Conservation (phyloP, 2,888 invertebrate species). For the Omphaloscelis lunosa region DNA sequence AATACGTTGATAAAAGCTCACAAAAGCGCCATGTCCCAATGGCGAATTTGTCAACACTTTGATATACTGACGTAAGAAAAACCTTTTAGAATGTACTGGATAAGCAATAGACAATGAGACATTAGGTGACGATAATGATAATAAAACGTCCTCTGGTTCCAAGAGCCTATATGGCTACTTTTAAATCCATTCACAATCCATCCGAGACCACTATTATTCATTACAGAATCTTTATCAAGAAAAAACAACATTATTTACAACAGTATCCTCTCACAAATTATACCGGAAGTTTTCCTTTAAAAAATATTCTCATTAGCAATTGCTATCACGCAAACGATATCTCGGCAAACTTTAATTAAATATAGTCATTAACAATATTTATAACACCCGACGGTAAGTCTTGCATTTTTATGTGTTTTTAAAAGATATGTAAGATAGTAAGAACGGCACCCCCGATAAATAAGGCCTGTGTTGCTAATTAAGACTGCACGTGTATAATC, state of each 20-base stretch:
- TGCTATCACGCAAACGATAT: constrained; percentile 74
- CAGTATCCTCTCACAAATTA: constrained; percentile 36
- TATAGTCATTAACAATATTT: constrained; percentile 89
- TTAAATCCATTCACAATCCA: neutral
- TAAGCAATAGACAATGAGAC: neutral
- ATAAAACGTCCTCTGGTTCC: neutral
- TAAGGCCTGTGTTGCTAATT: constrained; percentile 47
- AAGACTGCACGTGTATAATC: constrained; percentile 37
- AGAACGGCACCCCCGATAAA: constrained; percentile 42
- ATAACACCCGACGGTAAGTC: constrained; percentile 79
- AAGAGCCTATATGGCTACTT: neutral
- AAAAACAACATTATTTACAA: constrained; percentile 48
- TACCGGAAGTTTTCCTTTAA: constrained; percentile 51
- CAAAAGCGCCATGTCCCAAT: too few species aligned
- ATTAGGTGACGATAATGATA: too few species aligned
- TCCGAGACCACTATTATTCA: constrained; percentile 20
- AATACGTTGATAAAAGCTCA: neutral
- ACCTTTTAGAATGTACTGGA: too few species aligned
- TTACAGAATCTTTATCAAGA: constrained; percentile 28
- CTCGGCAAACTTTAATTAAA: constrained; percentile 78
- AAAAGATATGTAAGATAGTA: constrained; percentile 72
- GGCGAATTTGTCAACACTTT: too few species aligned
- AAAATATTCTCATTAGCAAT: constrained; percentile 73
- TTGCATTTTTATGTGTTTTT: constrained; percentile 87
- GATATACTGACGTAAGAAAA: too few species aligned